phyloP scores from a whole-genome alignment of 1,140 invertebrate species.

The Penaeus japonicus region DNA sequence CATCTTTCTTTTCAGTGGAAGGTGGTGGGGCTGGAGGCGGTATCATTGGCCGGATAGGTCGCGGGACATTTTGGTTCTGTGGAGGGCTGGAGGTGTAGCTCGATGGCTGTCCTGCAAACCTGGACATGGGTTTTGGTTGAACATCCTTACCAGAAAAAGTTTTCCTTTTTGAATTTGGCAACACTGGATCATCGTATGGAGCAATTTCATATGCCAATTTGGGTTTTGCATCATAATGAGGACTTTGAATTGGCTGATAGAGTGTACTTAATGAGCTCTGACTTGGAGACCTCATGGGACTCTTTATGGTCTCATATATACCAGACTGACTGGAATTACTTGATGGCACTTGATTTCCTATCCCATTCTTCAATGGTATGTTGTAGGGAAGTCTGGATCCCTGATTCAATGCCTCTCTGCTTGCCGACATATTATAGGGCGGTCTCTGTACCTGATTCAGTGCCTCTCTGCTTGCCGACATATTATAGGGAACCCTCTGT shows the following conservation, averaged over 20 bases:
- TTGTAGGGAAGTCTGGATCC: background rate
- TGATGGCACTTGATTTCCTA: too few relatives aligned
- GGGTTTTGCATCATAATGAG: background rate
- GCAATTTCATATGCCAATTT: slow-evolving; percentile 13
- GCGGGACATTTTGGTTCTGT: background rate
- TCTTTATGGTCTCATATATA: background rate
- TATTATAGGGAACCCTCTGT: background rate
- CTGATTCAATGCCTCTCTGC: background rate
- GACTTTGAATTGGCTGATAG: slow-evolving; percentile 16
- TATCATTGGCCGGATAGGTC: background rate
- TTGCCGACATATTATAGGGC: background rate
- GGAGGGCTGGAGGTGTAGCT: too few relatives aligned
- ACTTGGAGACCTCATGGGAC: background rate
- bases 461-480: background rate
- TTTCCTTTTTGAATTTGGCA: background rate
- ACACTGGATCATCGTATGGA: background rate
- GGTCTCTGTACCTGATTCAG: background rate
- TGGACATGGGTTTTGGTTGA: background rate
- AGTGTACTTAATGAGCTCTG: slow-evolving; percentile 17
- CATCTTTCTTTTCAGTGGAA: background rate
- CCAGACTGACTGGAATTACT: too few relatives aligned
- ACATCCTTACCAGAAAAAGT: background rate
- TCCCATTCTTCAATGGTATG: too few relatives aligned
- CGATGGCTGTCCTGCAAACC: too few relatives aligned
- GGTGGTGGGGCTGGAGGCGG: background rate